phyloP scores from a whole-genome alignment of 2,888 invertebrate species.

The Lasioglossum figueresi region DNA sequence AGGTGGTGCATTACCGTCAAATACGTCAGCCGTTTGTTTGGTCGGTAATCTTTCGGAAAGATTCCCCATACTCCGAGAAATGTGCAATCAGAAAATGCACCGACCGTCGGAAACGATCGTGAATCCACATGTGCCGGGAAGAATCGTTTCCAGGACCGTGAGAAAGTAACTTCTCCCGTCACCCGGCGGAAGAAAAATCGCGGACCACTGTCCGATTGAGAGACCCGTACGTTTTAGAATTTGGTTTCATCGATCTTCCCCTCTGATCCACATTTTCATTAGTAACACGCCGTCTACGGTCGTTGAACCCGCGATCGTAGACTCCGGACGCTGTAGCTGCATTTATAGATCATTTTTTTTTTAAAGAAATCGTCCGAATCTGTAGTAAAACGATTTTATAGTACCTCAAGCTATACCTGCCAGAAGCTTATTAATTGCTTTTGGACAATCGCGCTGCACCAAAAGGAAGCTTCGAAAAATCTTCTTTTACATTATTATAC shows the following conservation, averaged over 20 bases:
- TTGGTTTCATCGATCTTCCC: constrained; percentile 4
- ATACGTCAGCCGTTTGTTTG: constrained; percentile 44
- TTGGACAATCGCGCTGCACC: too few relatives aligned
- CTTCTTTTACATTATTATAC: too few relatives aligned
- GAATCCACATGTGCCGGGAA: constrained; percentile 45
- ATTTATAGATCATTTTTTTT: not conserved
- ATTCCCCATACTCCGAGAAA: constrained; percentile 36
- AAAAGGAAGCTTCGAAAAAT: too few relatives aligned
- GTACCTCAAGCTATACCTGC: too few relatives aligned
- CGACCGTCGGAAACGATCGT: constrained; percentile 34
- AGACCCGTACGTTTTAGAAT: constrained; percentile 28
- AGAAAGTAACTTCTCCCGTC: constrained; percentile 43
- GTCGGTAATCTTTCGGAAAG: constrained; percentile 50
- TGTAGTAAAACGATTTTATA: too few relatives aligned
- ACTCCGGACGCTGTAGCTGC: not conserved
- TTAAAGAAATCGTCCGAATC: not conserved
- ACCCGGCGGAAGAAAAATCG: constrained; percentile 38
- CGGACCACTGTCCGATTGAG: constrained; percentile 16
- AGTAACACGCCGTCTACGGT: constrained; percentile 4
- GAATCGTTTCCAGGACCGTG: constrained; percentile 54
- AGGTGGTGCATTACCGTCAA: constrained; percentile 44
- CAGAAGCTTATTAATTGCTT: too few relatives aligned
- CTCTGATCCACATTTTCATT: constrained; percentile 23
- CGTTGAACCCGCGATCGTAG: not conserved
- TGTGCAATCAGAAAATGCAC: constrained; percentile 42